Evolutionary conservation across 2,113 vertebrate species (phyloP).

Genomic region (Strix uralensis): DNA sequence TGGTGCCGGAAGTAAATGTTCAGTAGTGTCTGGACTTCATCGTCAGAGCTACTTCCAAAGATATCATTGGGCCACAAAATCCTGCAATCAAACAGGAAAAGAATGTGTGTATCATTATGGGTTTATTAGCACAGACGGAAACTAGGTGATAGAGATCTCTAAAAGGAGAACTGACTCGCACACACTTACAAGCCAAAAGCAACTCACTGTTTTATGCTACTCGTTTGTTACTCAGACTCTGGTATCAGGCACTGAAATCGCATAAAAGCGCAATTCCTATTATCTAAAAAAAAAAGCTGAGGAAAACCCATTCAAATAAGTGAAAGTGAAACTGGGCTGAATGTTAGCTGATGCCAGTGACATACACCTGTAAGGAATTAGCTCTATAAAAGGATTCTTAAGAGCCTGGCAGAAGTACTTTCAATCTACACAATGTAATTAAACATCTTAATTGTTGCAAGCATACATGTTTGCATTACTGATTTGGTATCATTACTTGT

Average conservation of each 20-base stretch:
- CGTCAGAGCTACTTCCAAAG: conserved; percentile 90
- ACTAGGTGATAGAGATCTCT: background rate
- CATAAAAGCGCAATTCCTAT: background rate
- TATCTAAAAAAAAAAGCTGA: background rate
- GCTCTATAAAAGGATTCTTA: background rate
- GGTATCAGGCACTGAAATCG: background rate
- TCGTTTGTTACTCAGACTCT: background rate
- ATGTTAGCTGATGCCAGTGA: background rate
- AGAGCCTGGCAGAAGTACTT: background rate
- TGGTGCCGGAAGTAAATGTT: conserved; percentile 98
- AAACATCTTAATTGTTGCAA: background rate
- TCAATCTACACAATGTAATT: background rate
- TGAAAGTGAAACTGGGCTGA: background rate
- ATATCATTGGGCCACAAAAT: conserved; percentile 93
- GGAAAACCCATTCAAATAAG: background rate
- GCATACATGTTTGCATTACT: background rate
- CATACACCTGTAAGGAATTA: background rate
- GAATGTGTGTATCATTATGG: background rate
- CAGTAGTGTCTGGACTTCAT: conserved; percentile 92
- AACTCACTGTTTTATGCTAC: background rate
- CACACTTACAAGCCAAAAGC: background rate
- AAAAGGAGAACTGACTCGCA: background rate
- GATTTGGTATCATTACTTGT: background rate
- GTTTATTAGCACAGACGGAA: background rate
- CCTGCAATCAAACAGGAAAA: conserved; percentile 72